phyloP scores from a whole-genome alignment of 2,797 vertebrate species.

The Acipenser transmontanus region DNA sequence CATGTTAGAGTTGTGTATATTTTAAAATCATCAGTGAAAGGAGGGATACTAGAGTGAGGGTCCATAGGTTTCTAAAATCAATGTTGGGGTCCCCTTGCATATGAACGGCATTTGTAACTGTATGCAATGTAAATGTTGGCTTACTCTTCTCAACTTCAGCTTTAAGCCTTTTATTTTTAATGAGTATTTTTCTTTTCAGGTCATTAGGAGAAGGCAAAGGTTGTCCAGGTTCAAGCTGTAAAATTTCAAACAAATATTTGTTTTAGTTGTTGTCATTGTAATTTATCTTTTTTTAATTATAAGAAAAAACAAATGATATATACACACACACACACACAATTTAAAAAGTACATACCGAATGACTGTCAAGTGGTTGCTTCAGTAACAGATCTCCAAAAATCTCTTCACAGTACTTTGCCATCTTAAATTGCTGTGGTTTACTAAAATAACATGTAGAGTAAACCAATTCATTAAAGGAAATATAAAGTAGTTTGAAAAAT shows the following conservation, averaged over 20 bases:
- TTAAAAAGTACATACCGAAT: slow-evolving; percentile 60
- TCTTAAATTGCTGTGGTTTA: slow-evolving; percentile 98
- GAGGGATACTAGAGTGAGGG: too few relatives aligned
- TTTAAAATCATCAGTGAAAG: too few relatives aligned
- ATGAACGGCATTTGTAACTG: too few relatives aligned
- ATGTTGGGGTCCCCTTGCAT: too few relatives aligned
- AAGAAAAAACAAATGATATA: too few relatives aligned
- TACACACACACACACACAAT: too few relatives aligned
- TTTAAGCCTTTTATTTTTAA: slow-evolving; percentile 97
- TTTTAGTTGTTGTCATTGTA: background rate
- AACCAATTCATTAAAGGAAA: too few relatives aligned
- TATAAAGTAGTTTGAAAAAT: too few relatives aligned
- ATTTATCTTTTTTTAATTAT: too few relatives aligned
- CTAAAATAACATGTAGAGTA: slow-evolving; percentile 48
- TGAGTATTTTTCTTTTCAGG: slow-evolving; percentile 93
- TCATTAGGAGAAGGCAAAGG: slow-evolving; percentile 87
- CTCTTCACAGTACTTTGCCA: slow-evolving; percentile 98
- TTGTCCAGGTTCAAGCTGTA: slow-evolving; percentile 81
- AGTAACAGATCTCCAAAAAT: slow-evolving; percentile 90
- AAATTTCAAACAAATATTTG: slow-evolving; percentile 18
- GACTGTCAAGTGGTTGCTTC: slow-evolving; percentile 81
- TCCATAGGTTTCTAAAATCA: too few relatives aligned
- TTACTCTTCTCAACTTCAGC: slow-evolving; percentile 95
- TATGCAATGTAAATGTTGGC: slow-evolving; percentile 24
- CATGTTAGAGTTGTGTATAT: too few relatives aligned